Conservation (phyloP, 2,888 invertebrate species). For the Coecobrya sp. region DNA sequence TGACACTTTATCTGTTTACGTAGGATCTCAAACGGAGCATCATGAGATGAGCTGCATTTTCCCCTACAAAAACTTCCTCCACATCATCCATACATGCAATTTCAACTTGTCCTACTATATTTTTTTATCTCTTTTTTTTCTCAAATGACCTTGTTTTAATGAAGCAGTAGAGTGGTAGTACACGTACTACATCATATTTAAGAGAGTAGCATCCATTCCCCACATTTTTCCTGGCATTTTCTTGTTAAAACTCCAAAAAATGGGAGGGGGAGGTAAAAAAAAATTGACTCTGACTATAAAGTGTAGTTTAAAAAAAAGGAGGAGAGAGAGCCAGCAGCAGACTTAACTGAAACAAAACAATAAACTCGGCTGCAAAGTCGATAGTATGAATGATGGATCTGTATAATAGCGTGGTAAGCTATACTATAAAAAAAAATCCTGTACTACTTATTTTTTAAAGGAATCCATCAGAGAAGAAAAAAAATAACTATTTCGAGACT, state of each 20-base stretch:
- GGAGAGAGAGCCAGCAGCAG: neutral
- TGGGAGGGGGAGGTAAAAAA: neutral
- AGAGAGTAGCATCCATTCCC: neutral
- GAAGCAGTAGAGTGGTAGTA: conserved; percentile 28
- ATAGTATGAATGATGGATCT: conserved; percentile 28
- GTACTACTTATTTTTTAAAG: neutral
- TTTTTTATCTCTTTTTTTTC: neutral
- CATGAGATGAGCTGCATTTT: neutral
- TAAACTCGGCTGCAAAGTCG: neutral
- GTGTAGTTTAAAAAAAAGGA: conserved; percentile 11
- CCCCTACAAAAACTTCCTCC: neutral
- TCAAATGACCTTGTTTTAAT: conserved; percentile 67
- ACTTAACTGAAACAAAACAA: conserved; percentile 14
- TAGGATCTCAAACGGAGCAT: conserved; percentile 10
- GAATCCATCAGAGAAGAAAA: neutral
- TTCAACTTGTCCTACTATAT: conserved; percentile 17
- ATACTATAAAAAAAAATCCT: neutral
- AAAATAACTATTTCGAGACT: neutral
- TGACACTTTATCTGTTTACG: conserved; percentile 15
- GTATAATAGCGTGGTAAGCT: neutral
- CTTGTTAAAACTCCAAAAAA: conserved; percentile 6
- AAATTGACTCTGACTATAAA: neutral
- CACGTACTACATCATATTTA: neutral
- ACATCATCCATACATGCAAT: neutral
- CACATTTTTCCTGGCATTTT: neutral